Conservation (phyloP, 1,140 invertebrate species). For the Zaprionus davidi region DNA sequence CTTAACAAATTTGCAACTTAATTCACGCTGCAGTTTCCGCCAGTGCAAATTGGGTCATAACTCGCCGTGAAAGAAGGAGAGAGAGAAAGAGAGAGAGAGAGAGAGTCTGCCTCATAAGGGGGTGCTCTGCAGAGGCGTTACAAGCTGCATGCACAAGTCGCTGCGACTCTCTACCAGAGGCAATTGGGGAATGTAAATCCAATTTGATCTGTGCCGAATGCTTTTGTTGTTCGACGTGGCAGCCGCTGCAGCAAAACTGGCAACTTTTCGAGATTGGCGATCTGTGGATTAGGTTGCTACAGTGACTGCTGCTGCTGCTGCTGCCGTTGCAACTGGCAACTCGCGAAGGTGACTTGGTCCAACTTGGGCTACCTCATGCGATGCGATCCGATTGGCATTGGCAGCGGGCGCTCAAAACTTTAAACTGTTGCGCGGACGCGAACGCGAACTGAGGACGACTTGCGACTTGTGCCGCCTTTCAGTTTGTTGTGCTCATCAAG, state of each 20-base stretch:
- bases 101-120: background rate
- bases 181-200: conserved; percentile 72
- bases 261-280: conserved; percentile 45
- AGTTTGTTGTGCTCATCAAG: conserved; percentile 73
- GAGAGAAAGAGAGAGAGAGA: background rate
- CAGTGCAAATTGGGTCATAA: conserved; percentile 1
- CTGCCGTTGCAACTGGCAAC: conserved; percentile 26
- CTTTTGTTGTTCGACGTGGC: conserved; percentile 70
- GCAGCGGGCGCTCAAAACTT: conserved; percentile 78
- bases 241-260: conserved; percentile 52
- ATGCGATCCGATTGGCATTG: conserved; percentile 54
- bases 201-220: conserved; percentile 80
- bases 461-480: conserved; percentile 81
- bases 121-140: conserved; percentile 21
- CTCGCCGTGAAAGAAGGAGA: background rate
- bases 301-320: conserved; percentile 24
- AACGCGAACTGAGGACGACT: conserved; percentile 55
- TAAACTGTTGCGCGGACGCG: conserved; percentile 65
- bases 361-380: conserved; percentile 36
- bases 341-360: conserved; percentile 15
- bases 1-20: background rate
- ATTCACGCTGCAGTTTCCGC: background rate
- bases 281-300: conserved; percentile 14
- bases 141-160: conserved; percentile 28
- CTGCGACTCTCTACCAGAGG: conserved; percentile 10